phyloP scores from a whole-genome alignment of 2,113 vertebrate species.

The Ginglymostoma cirratum region DNA sequence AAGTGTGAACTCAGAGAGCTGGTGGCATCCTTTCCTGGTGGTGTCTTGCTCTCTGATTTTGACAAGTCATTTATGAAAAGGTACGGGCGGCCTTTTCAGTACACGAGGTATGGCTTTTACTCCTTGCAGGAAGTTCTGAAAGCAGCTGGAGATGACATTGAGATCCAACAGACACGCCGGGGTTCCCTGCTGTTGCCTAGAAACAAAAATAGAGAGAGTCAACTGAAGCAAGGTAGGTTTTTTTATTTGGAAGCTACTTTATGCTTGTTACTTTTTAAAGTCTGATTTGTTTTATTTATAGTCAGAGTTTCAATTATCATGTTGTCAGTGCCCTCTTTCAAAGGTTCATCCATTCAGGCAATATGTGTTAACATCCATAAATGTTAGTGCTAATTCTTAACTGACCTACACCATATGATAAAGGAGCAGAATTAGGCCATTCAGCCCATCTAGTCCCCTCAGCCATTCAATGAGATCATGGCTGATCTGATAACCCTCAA shows the following conservation, averaged over 20 bases:
- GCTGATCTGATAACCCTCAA: too few species aligned
- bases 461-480: too few species aligned
- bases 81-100: constrained; percentile 65
- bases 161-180: constrained; percentile 58
- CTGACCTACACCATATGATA: neutral
- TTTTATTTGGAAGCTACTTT: neutral
- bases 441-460: too few species aligned
- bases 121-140: constrained; percentile 70
- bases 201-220: constrained; percentile 33
- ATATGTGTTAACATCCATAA: neutral
- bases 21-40: constrained; percentile 60
- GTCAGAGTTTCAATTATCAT: neutral
- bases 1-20: constrained; percentile 71
- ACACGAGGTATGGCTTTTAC: constrained; percentile 68
- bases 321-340: neutral
- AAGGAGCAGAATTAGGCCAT: too few species aligned
- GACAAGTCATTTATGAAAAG: constrained; percentile 57
- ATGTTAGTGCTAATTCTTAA: neutral
- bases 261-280: neutral
- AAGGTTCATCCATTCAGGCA: neutral
- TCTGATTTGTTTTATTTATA: neutral
- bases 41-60: constrained; percentile 64
- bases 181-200: constrained; percentile 71
- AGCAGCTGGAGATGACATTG: constrained; percentile 60
- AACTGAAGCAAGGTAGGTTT: constrained; percentile 37